These are phyloP conservation scores for Oxyteleia sp. DNA, from an alignment of 2,888 invertebrate species.

Conservation along the genomic window DNA sequence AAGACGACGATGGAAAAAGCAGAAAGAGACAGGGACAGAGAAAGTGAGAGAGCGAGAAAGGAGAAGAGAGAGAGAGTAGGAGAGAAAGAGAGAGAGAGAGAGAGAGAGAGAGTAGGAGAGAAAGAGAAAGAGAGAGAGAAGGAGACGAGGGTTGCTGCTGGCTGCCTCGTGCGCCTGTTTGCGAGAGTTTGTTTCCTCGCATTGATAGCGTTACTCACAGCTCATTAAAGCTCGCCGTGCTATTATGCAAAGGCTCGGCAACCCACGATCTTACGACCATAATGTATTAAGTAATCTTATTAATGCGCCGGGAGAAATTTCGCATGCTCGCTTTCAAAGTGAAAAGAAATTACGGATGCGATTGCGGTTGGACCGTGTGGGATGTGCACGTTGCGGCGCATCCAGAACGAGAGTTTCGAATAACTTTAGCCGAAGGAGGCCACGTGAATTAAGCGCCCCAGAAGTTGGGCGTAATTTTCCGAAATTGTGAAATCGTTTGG, in stretches of 20 bases:
- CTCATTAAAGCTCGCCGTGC: conserved; percentile 69
- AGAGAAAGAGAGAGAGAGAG: neutral
- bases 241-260: conserved; percentile 68
- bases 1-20: conserved; percentile 39
- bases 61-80: too few relatives aligned
- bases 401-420: conserved; percentile 33
- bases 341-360: conserved; percentile 58
- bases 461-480: neutral
- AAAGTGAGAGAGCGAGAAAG: too few relatives aligned
- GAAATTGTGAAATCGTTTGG: neutral
- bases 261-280: conserved; percentile 55
- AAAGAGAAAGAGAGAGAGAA: conserved; percentile 12
- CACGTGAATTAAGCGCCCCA: neutral
- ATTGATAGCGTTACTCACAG: conserved; percentile 70
- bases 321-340: conserved; percentile 55
- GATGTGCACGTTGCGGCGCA: conserved; percentile 31
- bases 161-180: conserved; percentile 31
- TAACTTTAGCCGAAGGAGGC: conserved; percentile 17
- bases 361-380: conserved; percentile 43
- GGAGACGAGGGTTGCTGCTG: conserved; percentile 32
- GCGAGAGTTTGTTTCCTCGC: conserved; percentile 68
- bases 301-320: conserved; percentile 58
- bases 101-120: too few relatives aligned
- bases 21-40: neutral
- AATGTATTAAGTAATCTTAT: conserved; percentile 67